Base-by-base conservation (phyloP, 2,797 vertebrate genomes). In the Ara ararauna region DNA sequence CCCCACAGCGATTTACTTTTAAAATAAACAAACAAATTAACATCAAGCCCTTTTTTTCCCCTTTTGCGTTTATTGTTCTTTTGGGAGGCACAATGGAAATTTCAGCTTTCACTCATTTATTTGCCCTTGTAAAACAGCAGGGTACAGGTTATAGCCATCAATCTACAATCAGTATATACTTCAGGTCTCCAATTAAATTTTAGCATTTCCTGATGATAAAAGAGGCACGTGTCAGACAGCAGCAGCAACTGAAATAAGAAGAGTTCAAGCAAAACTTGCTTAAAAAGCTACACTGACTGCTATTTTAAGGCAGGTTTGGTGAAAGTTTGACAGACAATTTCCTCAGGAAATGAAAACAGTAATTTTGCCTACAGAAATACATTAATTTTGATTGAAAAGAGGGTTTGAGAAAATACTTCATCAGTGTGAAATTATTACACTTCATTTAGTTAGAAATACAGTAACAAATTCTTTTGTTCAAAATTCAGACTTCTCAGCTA, bases 281-380 rank as follows among this genome's bases (percentile, higher is more conserved):
- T 62, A 58, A 75, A 87, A 87, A 83, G 44, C 86, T 88, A 16
- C 66, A 29, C 56, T 56, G 75, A 42, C 68, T n/a, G 64, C 60
- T 75, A 64, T 61, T 93, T 90, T 90, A 96, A 97, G 94, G 92
- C 91, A 94, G 44, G 62, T 79, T 85, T 73, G 94, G 96, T 80
- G 73, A 64, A 86, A 67, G 34, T 86, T 68, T 66, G 67, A 62
- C 65, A 85, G 54, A 50, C 62, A 72, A 84, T 77, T 73, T 95
- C 84, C 90, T 75, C 81, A 87, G 82, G 72, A 90, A 85, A 92
- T 50, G 10, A 62, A 48, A 85, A 58, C n/a, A 58, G 72, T 6
- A 76, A 68, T 80, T 92, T 91, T 42, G 77, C 76, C 66, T 92
- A 67, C 9, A 77, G 62, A 89, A 94, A 92, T 23, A 73, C 10